Evolutionary conservation across 2,888 invertebrate species (phyloP), one percentile per base, ranked within the genome.

Genomic region (Drosophila buzzatii): DNA sequence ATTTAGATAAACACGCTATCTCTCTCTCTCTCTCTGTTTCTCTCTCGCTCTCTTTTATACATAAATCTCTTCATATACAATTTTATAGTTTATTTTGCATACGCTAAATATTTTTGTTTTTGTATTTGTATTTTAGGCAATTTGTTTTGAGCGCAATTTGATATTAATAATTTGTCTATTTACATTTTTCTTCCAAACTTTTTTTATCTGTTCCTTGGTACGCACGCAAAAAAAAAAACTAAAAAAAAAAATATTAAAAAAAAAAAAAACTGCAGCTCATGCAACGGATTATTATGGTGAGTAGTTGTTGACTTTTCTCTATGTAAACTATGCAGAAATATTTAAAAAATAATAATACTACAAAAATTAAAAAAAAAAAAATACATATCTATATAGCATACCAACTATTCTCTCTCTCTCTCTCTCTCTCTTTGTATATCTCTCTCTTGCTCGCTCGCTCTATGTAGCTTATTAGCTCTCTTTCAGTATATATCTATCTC

Each of bases 261-360:
- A 53, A 37, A 51, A 31, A 51, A 51, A 35, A 71, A 82, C 76
- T 85, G 83, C 94, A 97, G 98, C 98, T 95, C 98, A 98, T 96
- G 97, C 98, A 94, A 97, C 98, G 95, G 98, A 98, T 95, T 98
- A 98, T 95, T 98, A 98, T 97, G 98, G 98, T 99, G 97, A 98
- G 98, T 98, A 95, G 95, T 82, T 71, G 88, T 88, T 79, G 78
- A 79, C 76, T 79, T 65, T 65, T 69, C 71, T 86, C 71, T 88
- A 79, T 81, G 92, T 93, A 73, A 70, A 63, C 44, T 23, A 70
- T 33, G 27, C 58, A 52, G 39, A 20, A 37, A 23, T 51, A 35
- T 64, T 18, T 33, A 20, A 16, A 8, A 39, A 33, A 33, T n/a
- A n/a, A n/a, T n/a, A n/a, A n/a, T n/a, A n/a, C n/a, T n/a, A n/a